phyloP scores from a whole-genome alignment of 2,888 invertebrate species.

The Acanthoscelides obtectus region DNA sequence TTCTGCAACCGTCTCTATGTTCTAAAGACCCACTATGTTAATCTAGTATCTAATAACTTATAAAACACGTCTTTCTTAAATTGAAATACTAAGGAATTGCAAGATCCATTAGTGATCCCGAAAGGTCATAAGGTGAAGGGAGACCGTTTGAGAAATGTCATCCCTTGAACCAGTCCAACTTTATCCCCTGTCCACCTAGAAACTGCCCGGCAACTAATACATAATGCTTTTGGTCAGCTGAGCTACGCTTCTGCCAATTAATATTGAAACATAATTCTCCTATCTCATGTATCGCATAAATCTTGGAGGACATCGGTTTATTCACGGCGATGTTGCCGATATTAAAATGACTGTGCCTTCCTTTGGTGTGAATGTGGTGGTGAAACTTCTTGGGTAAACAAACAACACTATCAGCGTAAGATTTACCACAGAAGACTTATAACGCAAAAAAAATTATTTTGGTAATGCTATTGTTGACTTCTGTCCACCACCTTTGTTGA shows the following conservation, averaged over 20 bases:
- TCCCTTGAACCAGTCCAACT: not conserved
- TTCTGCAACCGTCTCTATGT: too few relatives aligned
- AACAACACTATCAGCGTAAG: too few relatives aligned
- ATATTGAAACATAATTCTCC: constrained; percentile 10
- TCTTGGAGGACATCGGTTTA: constrained; percentile 23
- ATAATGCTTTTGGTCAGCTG: not conserved
- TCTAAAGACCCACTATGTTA: too few relatives aligned
- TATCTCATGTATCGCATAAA: constrained; percentile 25
- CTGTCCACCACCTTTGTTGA: too few relatives aligned
- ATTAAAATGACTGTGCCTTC: too few relatives aligned
- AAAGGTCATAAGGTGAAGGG: not conserved
- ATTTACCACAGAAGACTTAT: too few relatives aligned
- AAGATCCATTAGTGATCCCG: not conserved
- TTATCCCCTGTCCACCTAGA: not conserved
- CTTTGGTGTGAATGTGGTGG: too few relatives aligned
- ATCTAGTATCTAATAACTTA: too few relatives aligned
- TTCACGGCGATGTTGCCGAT: constrained; percentile 3
- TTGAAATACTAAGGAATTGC: not conserved
- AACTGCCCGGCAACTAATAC: not conserved
- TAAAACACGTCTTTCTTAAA: too few relatives aligned
- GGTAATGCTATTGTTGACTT: too few relatives aligned
- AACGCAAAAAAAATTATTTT: too few relatives aligned
- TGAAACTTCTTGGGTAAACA: too few relatives aligned
- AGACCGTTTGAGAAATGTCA: not conserved
- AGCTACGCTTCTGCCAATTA: constrained; percentile 4